Evolutionary conservation across 2,113 vertebrate genomes (phyloP), one percentile per base, ranked within the genome.

Genomic region (Marmota monax): DNA sequence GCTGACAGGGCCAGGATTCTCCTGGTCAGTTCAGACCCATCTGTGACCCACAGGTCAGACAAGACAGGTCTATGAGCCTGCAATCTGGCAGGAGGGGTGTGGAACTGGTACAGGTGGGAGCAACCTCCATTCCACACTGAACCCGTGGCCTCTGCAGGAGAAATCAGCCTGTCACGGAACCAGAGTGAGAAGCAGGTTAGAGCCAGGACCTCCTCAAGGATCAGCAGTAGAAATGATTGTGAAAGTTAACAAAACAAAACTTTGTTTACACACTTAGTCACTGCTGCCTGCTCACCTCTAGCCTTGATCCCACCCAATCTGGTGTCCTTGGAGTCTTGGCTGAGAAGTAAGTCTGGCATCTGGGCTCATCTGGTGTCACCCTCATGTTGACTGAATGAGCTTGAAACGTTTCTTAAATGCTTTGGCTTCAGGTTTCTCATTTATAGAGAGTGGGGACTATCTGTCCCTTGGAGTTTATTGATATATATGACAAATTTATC

Each of bases 1-100:
- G 17, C 45, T 27, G 53, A 34, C 32, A 69, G 29, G 2, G 2
- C 1, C 11, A 23, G 2, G 0, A 0, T 9, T n/a, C 39, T 63
- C 56, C 56, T 58, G 20, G 56, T 58, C 56, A 22, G 56, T 58
- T 22, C 56, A 58, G 22, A 32, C 11, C 5, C 13, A 13, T 7
- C 32, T 10, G 20, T 23, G 39, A 51, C 29, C 13, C 42, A 10
- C 1, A 0, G 8, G 45, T 14, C 39, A 32, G 18, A 73, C 17
- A 48, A 4, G 34, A 18, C 10, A 29, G 34, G 3, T n/a, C 37
- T 39, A 0, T 2, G 2, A 39, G 29, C 5, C 32, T 0, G 1
- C n/a, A 29, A 16, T 7, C 32, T 0, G 5, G 32, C 4, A 48
- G 39, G 37, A 12, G 61, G 10, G 29, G 6, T 73, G 2, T 74